phyloP scores from a whole-genome alignment of 2,797 vertebrate genomes.

The Myotis planiceps region DNA sequence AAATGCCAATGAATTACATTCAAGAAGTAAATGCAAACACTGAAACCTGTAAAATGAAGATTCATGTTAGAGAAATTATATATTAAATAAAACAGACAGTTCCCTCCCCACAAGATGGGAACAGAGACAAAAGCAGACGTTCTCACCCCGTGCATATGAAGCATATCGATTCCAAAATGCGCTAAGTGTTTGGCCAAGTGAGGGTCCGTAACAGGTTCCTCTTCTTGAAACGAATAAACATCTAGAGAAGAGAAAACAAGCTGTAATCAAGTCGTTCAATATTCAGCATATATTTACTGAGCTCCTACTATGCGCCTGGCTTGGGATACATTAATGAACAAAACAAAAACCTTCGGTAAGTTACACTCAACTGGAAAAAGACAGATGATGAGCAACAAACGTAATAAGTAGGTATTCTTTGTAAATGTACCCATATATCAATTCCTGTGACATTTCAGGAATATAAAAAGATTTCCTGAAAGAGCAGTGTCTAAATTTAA shows the following conservation, averaged over 20 bases:
- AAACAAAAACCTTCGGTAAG: neutral
- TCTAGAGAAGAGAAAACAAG: slow-evolving; percentile 87
- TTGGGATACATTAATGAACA: neutral
- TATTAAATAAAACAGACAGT: neutral
- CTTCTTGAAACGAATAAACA: slow-evolving; percentile 98
- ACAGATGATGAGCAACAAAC: neutral
- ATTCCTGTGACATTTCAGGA: neutral
- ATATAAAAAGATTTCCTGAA: neutral
- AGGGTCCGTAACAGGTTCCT: slow-evolving; percentile 96
- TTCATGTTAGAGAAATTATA: neutral
- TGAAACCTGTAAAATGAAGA: neutral
- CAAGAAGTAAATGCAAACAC: neutral
- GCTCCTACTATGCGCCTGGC: neutral
- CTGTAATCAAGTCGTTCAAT: neutral
- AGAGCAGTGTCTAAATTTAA: neutral
- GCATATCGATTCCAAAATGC: slow-evolving; percentile 99
- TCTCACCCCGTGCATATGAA: slow-evolving; percentile 96
- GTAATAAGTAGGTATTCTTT: neutral
- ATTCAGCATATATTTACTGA: neutral
- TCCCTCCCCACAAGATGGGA: neutral
- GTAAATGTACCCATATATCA: neutral
- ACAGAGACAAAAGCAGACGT: slow-evolving; percentile 12
- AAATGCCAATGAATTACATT: slow-evolving; percentile 2
- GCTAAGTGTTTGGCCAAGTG: slow-evolving; percentile 97
- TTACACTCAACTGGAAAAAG: neutral